Percentiles rank a stretch among this genome's conserved stretches.
Conservation (phyloP, 2,888 invertebrate species). For the Cenopis cana region DNA sequence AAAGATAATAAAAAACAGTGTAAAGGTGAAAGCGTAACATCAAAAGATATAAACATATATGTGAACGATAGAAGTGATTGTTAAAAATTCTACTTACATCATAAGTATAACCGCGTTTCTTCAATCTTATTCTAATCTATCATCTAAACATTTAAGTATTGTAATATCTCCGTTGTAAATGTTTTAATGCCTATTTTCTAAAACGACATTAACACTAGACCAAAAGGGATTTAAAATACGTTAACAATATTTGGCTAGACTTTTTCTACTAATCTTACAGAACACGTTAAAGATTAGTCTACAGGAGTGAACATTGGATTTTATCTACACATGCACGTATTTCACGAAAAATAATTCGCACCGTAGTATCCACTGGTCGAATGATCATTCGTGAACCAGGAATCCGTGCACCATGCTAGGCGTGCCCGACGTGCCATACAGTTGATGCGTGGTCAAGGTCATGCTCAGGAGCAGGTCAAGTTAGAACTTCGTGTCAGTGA, state of each 20-base stretch:
- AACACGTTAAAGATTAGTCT: conserved; percentile 26
- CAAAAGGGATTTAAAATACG: conserved; percentile 16
- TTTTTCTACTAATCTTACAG: conserved; percentile 1
- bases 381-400: conserved; percentile 37
- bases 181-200: neutral
- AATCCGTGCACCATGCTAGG: conserved; percentile 59
- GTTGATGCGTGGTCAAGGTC: conserved; percentile 1
- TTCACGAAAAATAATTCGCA: conserved; percentile 28
- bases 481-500: conserved; percentile 81
- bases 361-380: conserved; percentile 1
- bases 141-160: neutral
- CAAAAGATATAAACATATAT: conserved; percentile 12
- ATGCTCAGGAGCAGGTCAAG: conserved; percentile 8
- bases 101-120: conserved; percentile 47
- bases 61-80: conserved; percentile 22
- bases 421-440: conserved; percentile 19
- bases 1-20: conserved; percentile 15
- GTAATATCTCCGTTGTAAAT: neutral
- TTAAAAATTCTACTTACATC: conserved; percentile 48
- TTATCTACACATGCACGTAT: conserved; percentile 44
- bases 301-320: conserved; percentile 20
- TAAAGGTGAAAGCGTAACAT: conserved; percentile 29
- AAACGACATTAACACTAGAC: conserved; percentile 18
- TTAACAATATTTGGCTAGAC: neutral
- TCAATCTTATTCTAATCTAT: conserved; percentile 7